phyloP scores from a whole-genome alignment of 1,140 invertebrate species.

The Drosophila kohkoa region DNA sequence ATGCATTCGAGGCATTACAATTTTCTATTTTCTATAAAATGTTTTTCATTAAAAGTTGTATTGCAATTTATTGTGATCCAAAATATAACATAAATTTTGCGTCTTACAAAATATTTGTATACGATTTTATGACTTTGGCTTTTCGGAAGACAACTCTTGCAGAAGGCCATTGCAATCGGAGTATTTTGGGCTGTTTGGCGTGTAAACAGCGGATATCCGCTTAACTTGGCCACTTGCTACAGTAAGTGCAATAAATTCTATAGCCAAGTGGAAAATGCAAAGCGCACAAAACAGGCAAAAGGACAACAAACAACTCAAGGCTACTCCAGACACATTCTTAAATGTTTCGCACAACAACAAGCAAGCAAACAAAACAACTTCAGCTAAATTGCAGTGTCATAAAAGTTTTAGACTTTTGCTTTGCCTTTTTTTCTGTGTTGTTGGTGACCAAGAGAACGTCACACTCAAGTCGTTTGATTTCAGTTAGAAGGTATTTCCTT shows the following conservation, averaged over 20 bases:
- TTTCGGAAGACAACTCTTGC: background rate
- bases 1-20: too few relatives aligned
- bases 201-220: slow-evolving; percentile 74
- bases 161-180: slow-evolving; percentile 30
- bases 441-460: slow-evolving; percentile 40
- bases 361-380: slow-evolving; percentile 40
- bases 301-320: slow-evolving; percentile 24
- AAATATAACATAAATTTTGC: background rate
- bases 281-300: slow-evolving; percentile 11
- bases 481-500: background rate
- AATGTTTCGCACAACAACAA: slow-evolving; percentile 14
- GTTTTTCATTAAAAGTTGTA: too few relatives aligned
- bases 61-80: too few relatives aligned
- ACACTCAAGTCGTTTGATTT: slow-evolving; percentile 42
- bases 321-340: slow-evolving; percentile 32
- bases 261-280: slow-evolving; percentile 46
- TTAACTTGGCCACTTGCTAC: slow-evolving; percentile 64
- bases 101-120: too few relatives aligned
- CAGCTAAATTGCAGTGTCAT: slow-evolving; percentile 70
- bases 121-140: background rate
- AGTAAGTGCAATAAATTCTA: slow-evolving; percentile 69
- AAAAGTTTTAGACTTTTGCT: slow-evolving; percentile 56
- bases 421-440: slow-evolving; percentile 7
- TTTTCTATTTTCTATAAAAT: too few relatives aligned
- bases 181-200: slow-evolving; percentile 53